A percentile compares a stretch with the other conserved stretches of the same genome.
phyloP scores from a whole-genome alignment of 2,113 vertebrate genomes.

The Tichodroma muraria region DNA sequence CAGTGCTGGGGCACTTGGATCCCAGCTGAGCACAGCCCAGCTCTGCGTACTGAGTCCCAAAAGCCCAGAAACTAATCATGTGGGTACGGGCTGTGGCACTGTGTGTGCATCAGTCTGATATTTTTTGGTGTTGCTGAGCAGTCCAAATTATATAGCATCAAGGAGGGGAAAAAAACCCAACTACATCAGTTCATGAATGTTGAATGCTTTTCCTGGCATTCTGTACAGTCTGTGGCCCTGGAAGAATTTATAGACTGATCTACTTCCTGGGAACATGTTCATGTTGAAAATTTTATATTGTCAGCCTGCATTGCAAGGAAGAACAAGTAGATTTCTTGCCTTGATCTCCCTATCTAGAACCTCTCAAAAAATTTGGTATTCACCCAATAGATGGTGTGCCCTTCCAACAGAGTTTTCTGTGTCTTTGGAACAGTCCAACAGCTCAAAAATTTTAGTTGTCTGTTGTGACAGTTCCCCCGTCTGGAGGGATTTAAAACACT shows the following conservation, averaged over 20 bases:
- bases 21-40: neutral
- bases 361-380: neutral
- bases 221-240: neutral
- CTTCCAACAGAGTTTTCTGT: neutral
- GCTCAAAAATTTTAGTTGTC: neutral
- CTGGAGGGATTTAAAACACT: neutral
- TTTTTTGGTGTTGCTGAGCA: neutral
- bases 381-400: neutral
- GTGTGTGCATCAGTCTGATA: neutral
- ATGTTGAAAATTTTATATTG: neutral
- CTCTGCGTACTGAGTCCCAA: neutral
- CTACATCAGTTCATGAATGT: neutral
- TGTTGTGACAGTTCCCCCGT: neutral
- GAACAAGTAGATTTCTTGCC: neutral
- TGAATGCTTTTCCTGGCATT: neutral
- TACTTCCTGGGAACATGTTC: neutral
- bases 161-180: too few species aligned
- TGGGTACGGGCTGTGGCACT: fast-evolving
- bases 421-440: neutral
- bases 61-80: neutral
- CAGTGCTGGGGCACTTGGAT: neutral
- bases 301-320: neutral
- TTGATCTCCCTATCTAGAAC: neutral
- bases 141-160: neutral
- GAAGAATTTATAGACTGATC: neutral